These are phyloP conservation scores for Macrophya alboannulata DNA, from an alignment of 2,888 invertebrate species.

Conservation along the genomic window DNA sequence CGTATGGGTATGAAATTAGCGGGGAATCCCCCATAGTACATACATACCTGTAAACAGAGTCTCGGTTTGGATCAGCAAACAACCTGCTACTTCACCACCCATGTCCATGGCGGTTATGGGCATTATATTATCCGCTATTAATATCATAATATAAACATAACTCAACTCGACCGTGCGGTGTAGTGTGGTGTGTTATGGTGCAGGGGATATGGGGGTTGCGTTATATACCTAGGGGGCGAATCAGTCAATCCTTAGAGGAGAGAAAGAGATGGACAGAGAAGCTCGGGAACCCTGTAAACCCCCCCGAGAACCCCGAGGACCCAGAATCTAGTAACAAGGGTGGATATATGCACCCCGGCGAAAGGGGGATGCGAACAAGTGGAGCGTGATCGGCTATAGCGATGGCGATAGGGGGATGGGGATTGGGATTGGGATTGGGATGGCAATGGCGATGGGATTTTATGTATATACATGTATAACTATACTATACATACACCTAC, in stretches of 20 bases:
- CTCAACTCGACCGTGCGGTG: slow-evolving; percentile 62
- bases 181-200: slow-evolving; percentile 53
- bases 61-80: slow-evolving; percentile 21
- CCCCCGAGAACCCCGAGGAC: neutral
- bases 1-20: neutral
- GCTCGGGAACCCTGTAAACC: too few relatives aligned
- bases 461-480: neutral
- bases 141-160: slow-evolving; percentile 80
- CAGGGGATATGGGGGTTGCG: slow-evolving; percentile 54
- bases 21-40: neutral
- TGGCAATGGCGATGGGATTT: slow-evolving; percentile 15
- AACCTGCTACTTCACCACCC: slow-evolving; percentile 24
- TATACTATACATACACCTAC: neutral
- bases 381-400: slow-evolving; percentile 50
- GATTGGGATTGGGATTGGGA: neutral
- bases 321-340: slow-evolving; percentile 36
- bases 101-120: neutral
- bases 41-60: neutral
- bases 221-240: slow-evolving; percentile 44
- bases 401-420: slow-evolving; percentile 22
- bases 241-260: slow-evolving; percentile 58
- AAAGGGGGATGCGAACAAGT: slow-evolving; percentile 42
- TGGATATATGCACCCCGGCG: slow-evolving; percentile 16
- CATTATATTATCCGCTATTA: slow-evolving; percentile 75
- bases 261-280: slow-evolving; percentile 57